These are phyloP conservation scores for Morbakka virulenta DNA, from an alignment of 30 jellyfish, hydroid and myxozoan genomes.

Conservation along the genomic window DNA sequence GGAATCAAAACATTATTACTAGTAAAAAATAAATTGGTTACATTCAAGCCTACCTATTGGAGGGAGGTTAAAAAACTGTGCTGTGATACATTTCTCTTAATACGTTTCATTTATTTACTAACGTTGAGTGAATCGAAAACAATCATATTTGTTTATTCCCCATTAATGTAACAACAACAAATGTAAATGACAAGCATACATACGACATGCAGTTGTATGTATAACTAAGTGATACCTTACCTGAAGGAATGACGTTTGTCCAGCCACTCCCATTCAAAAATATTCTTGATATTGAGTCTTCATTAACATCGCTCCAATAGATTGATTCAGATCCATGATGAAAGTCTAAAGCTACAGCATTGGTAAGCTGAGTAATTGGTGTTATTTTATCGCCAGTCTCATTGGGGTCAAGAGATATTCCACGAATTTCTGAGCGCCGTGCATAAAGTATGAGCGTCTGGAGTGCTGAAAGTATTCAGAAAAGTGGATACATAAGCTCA, in stretches of 20 bases:
- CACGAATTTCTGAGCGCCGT: conserved; percentile 84
- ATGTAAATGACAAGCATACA: background rate
- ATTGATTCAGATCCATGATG: conserved; percentile 34
- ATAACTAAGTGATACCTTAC: conserved; percentile 21
- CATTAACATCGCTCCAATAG: conserved; percentile 91
- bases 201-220: background rate
- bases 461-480: conserved; percentile 32
- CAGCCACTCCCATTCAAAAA: conserved; percentile 66
- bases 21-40: too few species aligned
- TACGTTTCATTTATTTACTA: too few species aligned
- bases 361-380: conserved; percentile 75
- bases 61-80: too few species aligned
- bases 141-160: too few species aligned
- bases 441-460: conserved; percentile 75
- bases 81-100: too few species aligned
- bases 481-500: background rate
- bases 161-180: background rate
- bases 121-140: too few species aligned
- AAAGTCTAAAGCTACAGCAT: conserved; percentile 90
- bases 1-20: too few species aligned
- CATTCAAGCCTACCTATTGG: too few species aligned
- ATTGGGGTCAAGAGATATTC: conserved; percentile 65
- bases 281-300: conserved; percentile 71
- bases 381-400: conserved; percentile 75
- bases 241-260: conserved; percentile 55